phyloP scores from a whole-genome alignment of 2,888 invertebrate species.

The Agrilus mali region DNA sequence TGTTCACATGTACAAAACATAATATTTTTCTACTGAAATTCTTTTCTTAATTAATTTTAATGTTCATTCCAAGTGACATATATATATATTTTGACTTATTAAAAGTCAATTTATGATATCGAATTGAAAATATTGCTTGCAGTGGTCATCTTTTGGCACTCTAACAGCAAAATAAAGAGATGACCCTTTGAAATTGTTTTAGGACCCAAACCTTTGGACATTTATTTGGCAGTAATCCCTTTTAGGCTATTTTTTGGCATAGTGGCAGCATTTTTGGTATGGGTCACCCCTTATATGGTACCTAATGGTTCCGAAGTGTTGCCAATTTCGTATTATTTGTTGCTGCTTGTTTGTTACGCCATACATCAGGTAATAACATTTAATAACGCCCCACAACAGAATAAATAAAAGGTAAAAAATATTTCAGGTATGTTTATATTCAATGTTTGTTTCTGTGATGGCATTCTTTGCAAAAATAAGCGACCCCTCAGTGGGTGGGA shows the following conservation, averaged over 20 bases:
- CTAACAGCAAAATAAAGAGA: not conserved
- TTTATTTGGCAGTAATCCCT: slow-evolving; percentile 83
- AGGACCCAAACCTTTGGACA: slow-evolving; percentile 77
- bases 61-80: no score
- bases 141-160: not conserved
- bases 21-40: no score
- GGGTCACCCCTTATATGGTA: slow-evolving; percentile 66
- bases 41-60: no score
- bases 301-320: slow-evolving; percentile 42
- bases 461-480: slow-evolving; percentile 96
- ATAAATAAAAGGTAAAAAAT: not conserved
- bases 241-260: slow-evolving; percentile 76
- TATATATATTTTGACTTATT: not conserved
- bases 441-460: slow-evolving; percentile 97
- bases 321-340: slow-evolving; percentile 62
- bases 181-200: slow-evolving; percentile 44
- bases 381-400: not conserved
- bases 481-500: slow-evolving; percentile 93
- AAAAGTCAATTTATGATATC: not conserved
- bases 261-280: slow-evolving; percentile 72
- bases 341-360: slow-evolving; percentile 69
- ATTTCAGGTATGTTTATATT: slow-evolving; percentile 75
- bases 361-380: slow-evolving; percentile 65
- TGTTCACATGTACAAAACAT: no score
- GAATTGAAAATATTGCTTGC: not conserved